Percentiles rank a stretch among this genome's conserved stretches.
phyloP scores from a whole-genome alignment of 23 tunicate genomes.

The Ascidia mentula region DNA sequence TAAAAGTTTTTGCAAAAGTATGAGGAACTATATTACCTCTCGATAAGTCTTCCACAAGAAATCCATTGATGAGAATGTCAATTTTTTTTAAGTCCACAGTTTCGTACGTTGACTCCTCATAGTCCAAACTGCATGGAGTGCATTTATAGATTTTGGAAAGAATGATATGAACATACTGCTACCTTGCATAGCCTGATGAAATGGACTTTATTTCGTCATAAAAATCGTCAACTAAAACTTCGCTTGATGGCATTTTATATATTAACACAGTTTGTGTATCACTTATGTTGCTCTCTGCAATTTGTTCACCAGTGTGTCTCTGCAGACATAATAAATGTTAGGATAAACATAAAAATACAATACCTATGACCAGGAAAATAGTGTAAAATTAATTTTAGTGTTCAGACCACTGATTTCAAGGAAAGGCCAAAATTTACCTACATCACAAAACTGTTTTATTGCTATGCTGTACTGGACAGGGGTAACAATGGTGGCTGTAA shows the following conservation, averaged over 20 bases:
- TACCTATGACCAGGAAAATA: neutral
- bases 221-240: slow-evolving; percentile 72
- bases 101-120: slow-evolving; percentile 77
- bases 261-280: slow-evolving; percentile 35
- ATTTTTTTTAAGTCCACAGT: slow-evolving; percentile 42
- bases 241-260: slow-evolving; percentile 49
- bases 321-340: slow-evolving; percentile 5
- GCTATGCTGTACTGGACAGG: slow-evolving; percentile 36
- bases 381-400: no score
- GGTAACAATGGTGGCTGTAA: slow-evolving; percentile 60
- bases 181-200: slow-evolving; percentile 88
- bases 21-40: slow-evolving; percentile 22
- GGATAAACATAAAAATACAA: neutral
- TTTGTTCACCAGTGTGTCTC: slow-evolving; percentile 39
- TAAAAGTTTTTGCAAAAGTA: no score
- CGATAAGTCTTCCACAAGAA: slow-evolving; percentile 52
- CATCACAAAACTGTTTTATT: neutral
- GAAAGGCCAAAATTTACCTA: no score
- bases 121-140: slow-evolving; percentile 55
- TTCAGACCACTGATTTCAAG: no score
- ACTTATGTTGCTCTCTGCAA: slow-evolving; percentile 25
- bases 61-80: slow-evolving; percentile 61
- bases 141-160: neutral
- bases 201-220: slow-evolving; percentile 64
- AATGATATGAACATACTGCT: neutral